Percentiles rank a stretch among this genome's conserved stretches.
phyloP scores from a whole-genome alignment of 1,140 invertebrate genomes.

The Melipona quadrifasciata region DNA sequence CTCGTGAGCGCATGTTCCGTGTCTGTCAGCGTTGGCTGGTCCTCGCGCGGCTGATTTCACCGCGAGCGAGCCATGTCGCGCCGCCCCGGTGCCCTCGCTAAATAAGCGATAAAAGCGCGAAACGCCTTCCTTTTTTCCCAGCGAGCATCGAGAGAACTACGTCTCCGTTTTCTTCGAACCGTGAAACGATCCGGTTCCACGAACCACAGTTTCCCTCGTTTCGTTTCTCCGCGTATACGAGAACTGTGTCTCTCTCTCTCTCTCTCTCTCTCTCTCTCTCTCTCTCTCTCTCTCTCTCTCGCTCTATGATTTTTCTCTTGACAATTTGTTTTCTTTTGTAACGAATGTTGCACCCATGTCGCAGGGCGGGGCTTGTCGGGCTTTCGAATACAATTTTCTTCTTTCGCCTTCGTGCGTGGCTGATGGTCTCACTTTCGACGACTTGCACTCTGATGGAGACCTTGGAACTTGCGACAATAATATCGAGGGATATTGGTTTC shows the following conservation, averaged over 20 bases:
- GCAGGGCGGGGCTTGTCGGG: background rate
- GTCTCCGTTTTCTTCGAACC: background rate
- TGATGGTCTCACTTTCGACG: background rate
- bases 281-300: no score
- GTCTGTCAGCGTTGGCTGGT: constrained; percentile 68
- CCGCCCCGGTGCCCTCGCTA: constrained; percentile 25
- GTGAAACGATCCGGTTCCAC: background rate
- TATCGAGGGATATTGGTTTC: background rate
- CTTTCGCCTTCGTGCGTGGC: background rate
- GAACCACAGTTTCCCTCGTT: background rate
- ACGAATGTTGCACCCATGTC: background rate
- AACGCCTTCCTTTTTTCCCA: constrained; percentile 32
- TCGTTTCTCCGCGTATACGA: background rate
- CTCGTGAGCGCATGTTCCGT: constrained; percentile 68
- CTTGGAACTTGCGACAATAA: background rate
- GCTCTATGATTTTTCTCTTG: background rate
- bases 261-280: no score
- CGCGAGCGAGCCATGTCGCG: background rate
- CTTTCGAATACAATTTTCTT: background rate
- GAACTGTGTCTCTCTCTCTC: background rate
- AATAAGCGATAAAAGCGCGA: constrained; percentile 56
- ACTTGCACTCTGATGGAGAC: background rate
- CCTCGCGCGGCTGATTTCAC: constrained; percentile 54
- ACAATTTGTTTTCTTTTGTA: background rate
- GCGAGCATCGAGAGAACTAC: background rate